Evolutionary conservation across 2,113 vertebrate genomes (phyloP), one percentile per base, ranked within the genome.

Genomic region (Hippolais icterina): DNA sequence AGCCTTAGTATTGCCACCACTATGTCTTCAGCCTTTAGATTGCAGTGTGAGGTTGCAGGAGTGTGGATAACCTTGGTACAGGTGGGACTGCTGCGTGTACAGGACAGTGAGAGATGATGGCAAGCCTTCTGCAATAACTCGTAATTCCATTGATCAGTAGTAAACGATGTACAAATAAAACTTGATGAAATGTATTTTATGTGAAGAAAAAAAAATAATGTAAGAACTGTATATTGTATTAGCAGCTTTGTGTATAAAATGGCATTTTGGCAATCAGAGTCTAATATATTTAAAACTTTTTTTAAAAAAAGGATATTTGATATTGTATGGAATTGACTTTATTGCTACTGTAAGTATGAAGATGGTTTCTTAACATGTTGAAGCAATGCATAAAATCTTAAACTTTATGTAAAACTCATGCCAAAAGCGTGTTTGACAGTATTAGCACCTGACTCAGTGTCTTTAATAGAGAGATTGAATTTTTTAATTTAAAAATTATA

Each of bases 281-380:
- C 97, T 98, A 98, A 98, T 98, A 98, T 98, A 98, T 98, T 98
- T 98, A 98, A 98, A 97, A 97, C 89, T 82, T 97, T 98, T 98
- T 98, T 98, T 11, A 9, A 57, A 15, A 94, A 97, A 94, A 95
- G 46, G 94, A 94, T 98, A 98, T 98, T 98, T 98, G 97, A 98
- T 98, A 98, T 98, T 97, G 98, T 97, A 97, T 33, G 95, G 94
- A 96, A 93, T 91, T 96, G 95, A 97, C 94, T 97, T 97, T 95
- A 93, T 94, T 96, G 94, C 78, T 97, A 83, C 54, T 95, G 28
- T 92, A 96, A 94, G 94, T 95, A 97, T 95, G 90, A 94, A 94
- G 97, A 89, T 93, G 87, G 92, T 96, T 96, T 95, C 96, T 95
- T 79, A 93, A 96, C 92, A 42, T 15, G 68, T 37, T 78, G 95